Percentiles rank a stretch among this genome's conserved stretches.
These are phyloP conservation scores for Dasysyrphus tricinctus DNA, from an alignment of 2,888 invertebrate genomes.

Conservation along the genomic window DNA sequence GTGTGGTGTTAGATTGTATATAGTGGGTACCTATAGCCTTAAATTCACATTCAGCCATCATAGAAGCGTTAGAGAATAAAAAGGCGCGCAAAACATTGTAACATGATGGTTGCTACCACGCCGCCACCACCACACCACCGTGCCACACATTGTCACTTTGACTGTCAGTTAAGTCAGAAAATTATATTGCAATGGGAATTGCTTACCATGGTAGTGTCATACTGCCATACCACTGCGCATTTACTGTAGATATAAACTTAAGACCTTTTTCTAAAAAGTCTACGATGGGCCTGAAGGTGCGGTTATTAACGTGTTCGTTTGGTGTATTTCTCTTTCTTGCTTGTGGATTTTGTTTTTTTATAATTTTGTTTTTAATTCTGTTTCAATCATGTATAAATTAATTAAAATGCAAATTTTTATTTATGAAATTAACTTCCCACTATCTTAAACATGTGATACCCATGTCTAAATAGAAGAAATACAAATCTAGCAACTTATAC, in stretches of 20 bases:
- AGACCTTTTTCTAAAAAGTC: constrained; percentile 39
- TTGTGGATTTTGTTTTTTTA: not conserved
- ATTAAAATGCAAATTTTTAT: constrained; percentile 70
- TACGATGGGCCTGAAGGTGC: constrained; percentile 58
- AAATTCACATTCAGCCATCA: constrained; percentile 35
- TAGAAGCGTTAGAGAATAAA: constrained; percentile 37
- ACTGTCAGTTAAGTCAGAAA: constrained; percentile 49
- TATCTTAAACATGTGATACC: constrained; percentile 55
- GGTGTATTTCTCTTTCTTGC: constrained; percentile 21
- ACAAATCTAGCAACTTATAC: constrained; percentile 10
- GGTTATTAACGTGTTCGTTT: constrained; percentile 45
- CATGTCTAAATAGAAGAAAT: constrained; percentile 33
- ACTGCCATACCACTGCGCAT: constrained; percentile 16
- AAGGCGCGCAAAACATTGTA: constrained; percentile 40
- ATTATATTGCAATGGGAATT: constrained; percentile 37
- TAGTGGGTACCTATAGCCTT: not conserved
- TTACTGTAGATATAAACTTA: constrained; percentile 7
- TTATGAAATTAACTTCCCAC: constrained; percentile 72
- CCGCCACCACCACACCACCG: not conserved
- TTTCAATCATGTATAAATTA: constrained; percentile 51
- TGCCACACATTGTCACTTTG: constrained; percentile 53
- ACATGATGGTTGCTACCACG: constrained; percentile 45
- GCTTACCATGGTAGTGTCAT: constrained; percentile 37
- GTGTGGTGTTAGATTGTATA: not conserved
- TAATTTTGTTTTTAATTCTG: not conserved